Evolutionary conservation across 2,888 invertebrate genomes (phyloP).

Genomic region (Bibio marci): DNA sequence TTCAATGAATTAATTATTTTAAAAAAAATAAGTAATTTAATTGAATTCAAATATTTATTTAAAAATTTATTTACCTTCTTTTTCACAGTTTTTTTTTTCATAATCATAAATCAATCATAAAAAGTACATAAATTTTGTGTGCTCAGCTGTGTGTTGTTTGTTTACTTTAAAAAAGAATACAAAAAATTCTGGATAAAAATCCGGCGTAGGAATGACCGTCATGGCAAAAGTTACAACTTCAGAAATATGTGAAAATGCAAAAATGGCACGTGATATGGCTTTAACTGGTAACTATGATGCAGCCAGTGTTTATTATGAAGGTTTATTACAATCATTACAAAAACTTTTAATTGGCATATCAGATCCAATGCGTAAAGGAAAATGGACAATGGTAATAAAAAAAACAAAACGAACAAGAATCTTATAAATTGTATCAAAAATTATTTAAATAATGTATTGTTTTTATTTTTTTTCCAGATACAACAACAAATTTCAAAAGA

Average conservation of each 20-base stretch:
- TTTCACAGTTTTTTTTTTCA: too few relatives aligned
- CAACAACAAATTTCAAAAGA: conserved; percentile 78
- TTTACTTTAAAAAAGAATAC: too few relatives aligned
- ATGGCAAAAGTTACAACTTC: conserved; percentile 73
- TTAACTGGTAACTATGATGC: conserved; percentile 94
- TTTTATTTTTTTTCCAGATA: conserved; percentile 36
- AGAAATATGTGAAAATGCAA: conserved; percentile 89
- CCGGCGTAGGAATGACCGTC: conserved; percentile 37
- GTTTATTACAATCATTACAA: conserved; percentile 80
- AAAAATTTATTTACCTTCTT: too few relatives aligned
- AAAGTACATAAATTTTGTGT: too few relatives aligned
- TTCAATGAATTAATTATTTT: too few relatives aligned
- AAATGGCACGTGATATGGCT: conserved; percentile 87
- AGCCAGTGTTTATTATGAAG: conserved; percentile 84
- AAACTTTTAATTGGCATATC: conserved; percentile 61
- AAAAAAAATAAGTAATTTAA: too few relatives aligned
- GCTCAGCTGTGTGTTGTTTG: too few relatives aligned
- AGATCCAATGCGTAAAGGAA: conserved; percentile 65
- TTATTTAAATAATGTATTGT: not conserved
- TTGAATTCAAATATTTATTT: too few relatives aligned
- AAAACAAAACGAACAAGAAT: not conserved
- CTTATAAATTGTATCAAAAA: not conserved
- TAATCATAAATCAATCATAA: too few relatives aligned
- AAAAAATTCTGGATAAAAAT: too few relatives aligned
- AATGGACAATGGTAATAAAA: conserved; percentile 68